Evolutionary conservation across 1,140 invertebrate species (phyloP), one percentile per base, ranked within the genome.

Genomic region (Drosophila rhopaloa): DNA sequence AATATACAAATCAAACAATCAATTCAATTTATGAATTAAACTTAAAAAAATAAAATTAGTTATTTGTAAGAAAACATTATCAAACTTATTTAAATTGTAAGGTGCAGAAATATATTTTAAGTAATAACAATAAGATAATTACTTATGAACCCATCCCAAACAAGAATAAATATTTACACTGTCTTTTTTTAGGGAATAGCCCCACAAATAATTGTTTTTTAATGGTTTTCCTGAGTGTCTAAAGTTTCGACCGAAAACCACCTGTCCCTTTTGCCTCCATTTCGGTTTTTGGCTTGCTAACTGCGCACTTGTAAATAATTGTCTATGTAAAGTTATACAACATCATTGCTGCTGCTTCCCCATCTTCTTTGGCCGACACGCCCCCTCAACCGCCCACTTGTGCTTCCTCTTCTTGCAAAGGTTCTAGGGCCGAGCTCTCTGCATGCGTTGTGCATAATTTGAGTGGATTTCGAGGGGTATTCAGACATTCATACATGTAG

Each of bases 221-320:
- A 61, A 24, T 29, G 14, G 4, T 11, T 14, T 65, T 35, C 4
- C n/a, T n/a, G 29, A 32, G 60, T 44, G 38, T 58, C 29, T 24
- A 16, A 13, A 43, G 55, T 35, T 43, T 14, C 13, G 14, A n/a
- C 16, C 59, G 11, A 16, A 16, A 55, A 56, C 48, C 60, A 62
- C 60, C 60, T 62, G 38, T 14, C 35, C 16, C 19, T 24, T 32
- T 35, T 5, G 37, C 5, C 41, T n/a, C 29, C 35, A 70, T 48
- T 71, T 50, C 19, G 41, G 32, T 5, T 53, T 7, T 63, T 61
- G 70, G 57, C 54, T 54, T 41, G 8, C 68, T 43, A 72, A 72
- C 71, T 81, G 83, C 61, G 83, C 83, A 82, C 83, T 89, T 88
- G 67, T 77, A 89, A 83, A 88, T 88, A 88, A 88, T 88, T 89